Evolutionary conservation across 2,113 vertebrate genomes (phyloP), one percentile per base, ranked within the genome.

Genomic region (Nibea albiflora): DNA sequence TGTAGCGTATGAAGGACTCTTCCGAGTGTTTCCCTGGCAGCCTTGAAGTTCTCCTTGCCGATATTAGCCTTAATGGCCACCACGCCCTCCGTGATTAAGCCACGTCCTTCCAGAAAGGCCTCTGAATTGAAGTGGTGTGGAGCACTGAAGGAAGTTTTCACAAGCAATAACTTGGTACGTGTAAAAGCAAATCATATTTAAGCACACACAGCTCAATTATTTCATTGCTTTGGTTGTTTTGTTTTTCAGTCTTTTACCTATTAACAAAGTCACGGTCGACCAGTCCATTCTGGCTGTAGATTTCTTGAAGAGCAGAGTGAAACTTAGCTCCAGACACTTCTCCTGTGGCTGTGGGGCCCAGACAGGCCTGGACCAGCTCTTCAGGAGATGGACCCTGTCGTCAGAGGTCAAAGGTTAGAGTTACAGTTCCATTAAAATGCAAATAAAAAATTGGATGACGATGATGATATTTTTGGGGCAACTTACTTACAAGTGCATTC

Each of bases 51-150:
- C 63, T 89, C 74, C 0, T 6, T 26, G 1, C 58, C 72, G 58
- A 95, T 44, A 22, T 88, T 95, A 0, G 85, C 92, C 70, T 94
- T 95, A 20, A 95, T 87, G 49, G 87, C 68, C 3, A 11, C 74
- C 20, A 85, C 35, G 0, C 93, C 94, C 47, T 89, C 50, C 0
- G 42, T 90, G 70, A 95, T 94, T 0, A 95, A 87, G 50, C 57
- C 6, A 5, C 91, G 92, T 0, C 94, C 94, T 64, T 91, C 85
- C 3, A 50, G 10, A 57, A 95, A 95, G 11, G 81, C 75, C 83
- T 95, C 95, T 0, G 92, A 93, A 77, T 93, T 93, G 73, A 95
- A 95, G 68, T 95, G 95, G 69, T 95, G 90, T 16, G 86, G 85
- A 74, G 85, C 78, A 77, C 93, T 93, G 65, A 53, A 64, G 81